Evolutionary conservation across 1,140 invertebrate genomes (phyloP).

Genomic region (Aporrectodea caliginosa): DNA sequence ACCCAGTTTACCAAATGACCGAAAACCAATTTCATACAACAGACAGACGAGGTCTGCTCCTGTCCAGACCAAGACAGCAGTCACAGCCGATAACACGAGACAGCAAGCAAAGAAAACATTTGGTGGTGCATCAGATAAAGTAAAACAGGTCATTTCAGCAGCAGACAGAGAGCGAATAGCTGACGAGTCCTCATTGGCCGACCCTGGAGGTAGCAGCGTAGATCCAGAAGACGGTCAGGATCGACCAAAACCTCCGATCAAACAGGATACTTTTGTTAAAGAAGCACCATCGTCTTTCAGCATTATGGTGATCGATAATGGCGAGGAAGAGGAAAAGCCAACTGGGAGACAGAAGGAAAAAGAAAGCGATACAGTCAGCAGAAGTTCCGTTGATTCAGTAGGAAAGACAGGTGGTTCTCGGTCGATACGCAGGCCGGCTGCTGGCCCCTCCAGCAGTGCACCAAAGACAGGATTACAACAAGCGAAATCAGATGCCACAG

Average conservation of each 20-base stretch:
- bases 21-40: not conserved
- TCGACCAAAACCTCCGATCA: conserved; percentile 38
- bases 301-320: not conserved
- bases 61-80: not conserved
- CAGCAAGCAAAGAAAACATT: not conserved
- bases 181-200: conserved; percentile 21
- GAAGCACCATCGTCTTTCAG: not conserved
- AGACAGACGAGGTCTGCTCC: not conserved
- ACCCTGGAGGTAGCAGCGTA: conserved; percentile 32
- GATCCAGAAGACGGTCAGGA: conserved; percentile 35
- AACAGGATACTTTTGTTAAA: conserved; percentile 1
- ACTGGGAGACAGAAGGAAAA: not conserved
- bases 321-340: not conserved
- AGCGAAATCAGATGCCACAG: not conserved
- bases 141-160: not conserved
- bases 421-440: not conserved
- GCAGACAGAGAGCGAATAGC: conserved; percentile 1
- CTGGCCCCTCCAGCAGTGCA: not conserved
- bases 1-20: not conserved
- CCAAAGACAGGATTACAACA: not conserved
- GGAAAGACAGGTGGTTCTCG: not conserved
- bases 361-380: not conserved
- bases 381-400: not conserved
- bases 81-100: not conserved
- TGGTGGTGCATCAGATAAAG: no score